phyloP scores from a whole-genome alignment of 2,888 invertebrate species.

The Drosophila pegasa region DNA sequence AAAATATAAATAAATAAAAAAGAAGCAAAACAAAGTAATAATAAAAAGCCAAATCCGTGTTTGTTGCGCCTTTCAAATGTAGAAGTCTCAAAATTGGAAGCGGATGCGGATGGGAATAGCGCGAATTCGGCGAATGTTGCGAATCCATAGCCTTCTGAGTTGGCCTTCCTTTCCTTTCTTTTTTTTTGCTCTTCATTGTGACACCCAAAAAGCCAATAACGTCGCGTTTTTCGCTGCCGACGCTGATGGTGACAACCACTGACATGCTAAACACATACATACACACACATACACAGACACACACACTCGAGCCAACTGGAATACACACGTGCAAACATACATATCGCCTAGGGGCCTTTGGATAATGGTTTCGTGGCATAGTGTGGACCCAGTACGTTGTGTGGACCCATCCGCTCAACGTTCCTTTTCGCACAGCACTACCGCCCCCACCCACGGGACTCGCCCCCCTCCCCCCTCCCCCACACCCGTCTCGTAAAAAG shows the following conservation, averaged over 20 bases:
- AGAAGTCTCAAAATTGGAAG: slow-evolving; percentile 37
- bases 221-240: slow-evolving; percentile 52
- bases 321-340: slow-evolving; percentile 26
- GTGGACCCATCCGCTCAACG: not conserved
- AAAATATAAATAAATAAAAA: slow-evolving; percentile 9
- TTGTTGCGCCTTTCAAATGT: not conserved
- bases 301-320: not conserved
- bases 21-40: slow-evolving; percentile 30
- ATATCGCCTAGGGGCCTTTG: slow-evolving; percentile 26
- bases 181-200: slow-evolving; percentile 29
- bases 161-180: not conserved
- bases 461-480: not conserved
- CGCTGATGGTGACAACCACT: slow-evolving; percentile 73
- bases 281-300: slow-evolving; percentile 17
- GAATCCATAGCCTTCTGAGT: slow-evolving; percentile 46
- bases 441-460: not conserved
- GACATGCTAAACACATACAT: slow-evolving; percentile 55
- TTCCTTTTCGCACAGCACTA: not conserved
- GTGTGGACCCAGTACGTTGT: slow-evolving; percentile 1
- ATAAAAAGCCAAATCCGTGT: slow-evolving; percentile 26
- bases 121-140: slow-evolving; percentile 12
- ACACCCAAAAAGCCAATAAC: slow-evolving; percentile 73
- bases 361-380: slow-evolving; percentile 33
- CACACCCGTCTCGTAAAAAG: slow-evolving; percentile 15
- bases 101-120: slow-evolving; percentile 32